These are phyloP conservation scores for Dendropsophus ebraccatus DNA, from an alignment of 2,113 vertebrate genomes.

Conservation along the genomic window DNA sequence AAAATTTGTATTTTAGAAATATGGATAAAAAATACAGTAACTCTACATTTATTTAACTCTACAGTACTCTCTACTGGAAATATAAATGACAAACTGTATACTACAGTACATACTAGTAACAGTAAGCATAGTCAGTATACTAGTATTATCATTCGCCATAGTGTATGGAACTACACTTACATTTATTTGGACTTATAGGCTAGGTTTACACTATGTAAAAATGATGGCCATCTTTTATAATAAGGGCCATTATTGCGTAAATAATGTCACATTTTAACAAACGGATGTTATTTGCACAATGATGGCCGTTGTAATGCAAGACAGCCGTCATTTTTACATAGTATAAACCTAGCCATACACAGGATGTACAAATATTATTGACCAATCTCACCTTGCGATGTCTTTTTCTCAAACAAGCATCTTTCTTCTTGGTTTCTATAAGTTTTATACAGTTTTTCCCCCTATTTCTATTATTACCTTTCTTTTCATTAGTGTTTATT, in stretches of 20 bases:
- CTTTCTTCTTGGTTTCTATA: constrained; percentile 66
- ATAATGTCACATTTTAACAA: too few species aligned
- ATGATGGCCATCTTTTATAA: too few species aligned
- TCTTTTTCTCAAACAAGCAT: constrained; percentile 64
- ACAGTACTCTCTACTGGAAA: not conserved
- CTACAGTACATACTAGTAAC: not conserved
- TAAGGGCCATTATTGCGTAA: too few species aligned
- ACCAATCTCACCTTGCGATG: constrained; percentile 78
- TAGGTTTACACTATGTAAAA: too few species aligned
- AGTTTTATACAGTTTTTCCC: constrained; percentile 68
- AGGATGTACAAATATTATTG: not conserved
- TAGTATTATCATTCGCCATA: not conserved
- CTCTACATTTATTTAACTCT: not conserved
- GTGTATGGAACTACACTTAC: not conserved
- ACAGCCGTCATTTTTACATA: too few species aligned
- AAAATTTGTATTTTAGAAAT: too few species aligned
- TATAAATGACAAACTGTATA: not conserved
- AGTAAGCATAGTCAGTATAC: not conserved
- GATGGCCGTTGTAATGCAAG: too few species aligned
- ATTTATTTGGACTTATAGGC: not conserved
- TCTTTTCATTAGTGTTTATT: not conserved
- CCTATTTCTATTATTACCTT: constrained; percentile 62
- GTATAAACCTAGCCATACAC: too few species aligned
- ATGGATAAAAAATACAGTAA: too few species aligned
- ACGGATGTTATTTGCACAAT: too few species aligned